Base-by-base conservation (phyloP, 1,140 invertebrate genomes). In the Paraescarpia echinospica region DNA sequence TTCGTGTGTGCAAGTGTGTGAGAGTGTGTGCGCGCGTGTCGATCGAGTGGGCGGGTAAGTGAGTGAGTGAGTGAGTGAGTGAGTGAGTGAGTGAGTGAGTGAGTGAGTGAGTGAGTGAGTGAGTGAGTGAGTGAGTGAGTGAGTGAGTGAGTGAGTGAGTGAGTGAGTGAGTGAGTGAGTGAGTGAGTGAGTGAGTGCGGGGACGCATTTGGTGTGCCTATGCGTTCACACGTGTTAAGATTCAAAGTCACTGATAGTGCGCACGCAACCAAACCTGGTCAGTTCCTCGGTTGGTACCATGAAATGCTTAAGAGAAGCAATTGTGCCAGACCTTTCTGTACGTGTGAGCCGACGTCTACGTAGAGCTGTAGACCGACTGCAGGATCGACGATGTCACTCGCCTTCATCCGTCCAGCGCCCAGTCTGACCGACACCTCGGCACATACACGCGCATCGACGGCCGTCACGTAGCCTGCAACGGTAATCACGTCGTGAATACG, bases 291-390 rank as follows among this genome's bases (percentile, higher is more conserved):
- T 51, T 51, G 48, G 48, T 1, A 51, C 18, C 8, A 18, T 90
- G 12, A 90, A 27, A 12, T 90, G 89, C 33, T n/a, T 90, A 33
- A 90, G 89, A 33, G 34, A 34, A 33, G 34, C 89, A 27, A 90
- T 9, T 34, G 34, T 90, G 33, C 6, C 89, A 59, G 93, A 95
- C 96, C 96, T 94, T 94, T 34, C 14, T 93, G 92, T 1, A 96
- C 94, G 9, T 91, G n/a, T 22, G 96, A 95, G 8, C 96, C 96
- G 33, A 95, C 92, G 22, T 95, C 92, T 27, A 94, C 94, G 27
- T 94, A 88, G 0, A 97, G 92, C 93, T 95, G 94, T 6, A 97
- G 93, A 0, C 97, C 97, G 18, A 97, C 96, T 0, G 95, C 94
- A 91, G 94, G 94, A 93, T 97, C 95, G 6, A 97, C 95, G 0